Percentiles rank a stretch among this genome's conserved stretches.
Conservation (phyloP, 2,797 vertebrate genomes). For the Macropodus opercularis region DNA sequence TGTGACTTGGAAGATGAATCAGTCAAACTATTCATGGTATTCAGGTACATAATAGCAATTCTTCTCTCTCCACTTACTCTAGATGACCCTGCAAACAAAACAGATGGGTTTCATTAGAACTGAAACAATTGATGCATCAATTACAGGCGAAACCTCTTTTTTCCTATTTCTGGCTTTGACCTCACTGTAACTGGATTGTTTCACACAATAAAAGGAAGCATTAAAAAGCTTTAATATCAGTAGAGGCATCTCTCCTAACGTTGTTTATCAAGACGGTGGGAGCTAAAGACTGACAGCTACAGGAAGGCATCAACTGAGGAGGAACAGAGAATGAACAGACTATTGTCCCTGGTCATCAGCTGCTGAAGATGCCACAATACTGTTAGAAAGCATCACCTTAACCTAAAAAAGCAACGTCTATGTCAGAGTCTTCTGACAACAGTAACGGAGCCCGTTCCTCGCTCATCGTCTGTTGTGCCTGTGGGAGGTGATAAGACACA, state of each 20-base stretch:
- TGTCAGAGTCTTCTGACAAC: constrained; percentile 15
- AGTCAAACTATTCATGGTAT: too few species aligned
- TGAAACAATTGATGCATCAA: constrained; percentile 48
- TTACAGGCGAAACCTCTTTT: constrained; percentile 22
- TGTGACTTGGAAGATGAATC: background rate
- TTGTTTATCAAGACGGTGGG: constrained; percentile 53
- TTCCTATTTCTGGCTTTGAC: constrained; percentile 40
- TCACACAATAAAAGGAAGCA: constrained; percentile 76
- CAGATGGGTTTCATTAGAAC: constrained; percentile 6
- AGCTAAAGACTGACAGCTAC: constrained; percentile 32
- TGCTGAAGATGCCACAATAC: constrained; percentile 30
- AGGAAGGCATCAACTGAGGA: constrained; percentile 40
- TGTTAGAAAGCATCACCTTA: constrained; percentile 4
- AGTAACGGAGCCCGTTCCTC: constrained; percentile 38
- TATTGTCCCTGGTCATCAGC: too few species aligned
- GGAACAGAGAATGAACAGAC: constrained; percentile 49
- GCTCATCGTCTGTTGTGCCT: constrained; percentile 9
- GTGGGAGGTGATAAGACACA: constrained; percentile 44
- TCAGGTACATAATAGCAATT: background rate
- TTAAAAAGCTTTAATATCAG: constrained; percentile 65
- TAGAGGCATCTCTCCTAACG: constrained; percentile 51
- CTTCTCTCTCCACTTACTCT: background rate
- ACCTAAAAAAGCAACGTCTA: constrained; percentile 27
- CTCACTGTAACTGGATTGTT: constrained; percentile 50
- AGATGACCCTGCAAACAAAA: background rate